Percentiles rank a stretch among this genome's conserved stretches.
Conservation (phyloP, 2,888 invertebrate species). For the Melanchra persicariae region DNA sequence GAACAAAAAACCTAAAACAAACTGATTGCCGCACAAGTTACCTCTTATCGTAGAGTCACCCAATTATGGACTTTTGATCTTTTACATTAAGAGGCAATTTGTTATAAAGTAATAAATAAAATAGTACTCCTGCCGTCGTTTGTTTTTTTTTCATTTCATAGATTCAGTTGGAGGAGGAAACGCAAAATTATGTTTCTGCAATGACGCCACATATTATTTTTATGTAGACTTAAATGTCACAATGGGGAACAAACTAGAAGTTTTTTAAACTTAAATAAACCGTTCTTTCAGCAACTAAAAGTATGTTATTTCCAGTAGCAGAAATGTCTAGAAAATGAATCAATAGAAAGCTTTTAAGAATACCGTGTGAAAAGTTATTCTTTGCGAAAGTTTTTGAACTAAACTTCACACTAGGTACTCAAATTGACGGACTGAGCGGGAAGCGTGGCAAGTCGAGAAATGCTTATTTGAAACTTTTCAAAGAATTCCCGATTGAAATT, state of each 20-base stretch:
- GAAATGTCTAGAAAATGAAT: conserved; percentile 29
- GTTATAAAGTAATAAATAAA: no score
- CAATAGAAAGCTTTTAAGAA: conserved; percentile 56
- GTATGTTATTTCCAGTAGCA: conserved; percentile 16
- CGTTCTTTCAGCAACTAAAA: conserved; percentile 8
- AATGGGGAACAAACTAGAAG: no score
- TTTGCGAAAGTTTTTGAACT: conserved; percentile 57
- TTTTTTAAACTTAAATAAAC: background rate
- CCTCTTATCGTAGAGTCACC: no score
- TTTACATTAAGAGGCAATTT: no score
- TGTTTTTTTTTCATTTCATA: no score
- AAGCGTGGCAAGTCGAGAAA: conserved; percentile 61
- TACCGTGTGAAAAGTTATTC: conserved; percentile 59
- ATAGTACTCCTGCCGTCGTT: no score
- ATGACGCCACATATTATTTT: background rate
- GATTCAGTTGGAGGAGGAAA: background rate
- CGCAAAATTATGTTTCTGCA: background rate
- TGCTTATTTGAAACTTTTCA: conserved; percentile 61
- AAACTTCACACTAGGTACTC: conserved; percentile 62
- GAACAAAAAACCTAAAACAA: no score
- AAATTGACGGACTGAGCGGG: conserved; percentile 63
- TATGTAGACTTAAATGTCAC: no score
- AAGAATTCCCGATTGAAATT: conserved; percentile 57
- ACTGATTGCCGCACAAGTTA: no score
- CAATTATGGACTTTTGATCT: no score